phyloP scores from a whole-genome alignment of 2,797 vertebrate genomes.

The Mergus octosetaceus region DNA sequence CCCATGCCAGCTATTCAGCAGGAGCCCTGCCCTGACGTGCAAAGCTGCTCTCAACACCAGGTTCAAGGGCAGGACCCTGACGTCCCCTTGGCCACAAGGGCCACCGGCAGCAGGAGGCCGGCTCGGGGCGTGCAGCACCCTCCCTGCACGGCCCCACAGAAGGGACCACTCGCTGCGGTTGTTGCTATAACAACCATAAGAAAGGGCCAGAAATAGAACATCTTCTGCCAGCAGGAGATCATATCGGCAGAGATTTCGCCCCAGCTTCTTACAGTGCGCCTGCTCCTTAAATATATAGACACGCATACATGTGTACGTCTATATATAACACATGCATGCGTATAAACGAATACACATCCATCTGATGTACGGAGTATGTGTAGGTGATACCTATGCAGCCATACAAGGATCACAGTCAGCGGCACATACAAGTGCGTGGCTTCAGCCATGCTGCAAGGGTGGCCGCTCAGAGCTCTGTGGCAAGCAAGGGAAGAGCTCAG shows the following conservation, averaged over 20 bases:
- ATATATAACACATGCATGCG: not conserved
- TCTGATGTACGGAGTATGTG: too few relatives aligned
- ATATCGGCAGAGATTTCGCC: not conserved
- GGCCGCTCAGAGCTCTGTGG: not conserved
- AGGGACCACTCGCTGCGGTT: not conserved
- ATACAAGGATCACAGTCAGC: not conserved
- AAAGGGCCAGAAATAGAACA: slow-evolving; percentile 42
- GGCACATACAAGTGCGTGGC: not conserved
- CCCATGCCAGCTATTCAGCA: not conserved
- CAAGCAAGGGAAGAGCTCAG: not conserved
- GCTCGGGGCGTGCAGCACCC: not conserved
- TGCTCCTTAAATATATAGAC: not conserved
- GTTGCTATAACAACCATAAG: slow-evolving; percentile 57
- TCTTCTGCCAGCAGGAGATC: not conserved
- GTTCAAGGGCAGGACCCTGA: not conserved
- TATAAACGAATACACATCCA: not conserved
- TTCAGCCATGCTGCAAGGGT: not conserved
- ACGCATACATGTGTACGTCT: not conserved
- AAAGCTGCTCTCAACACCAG: fast-evolving
- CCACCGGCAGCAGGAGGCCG: not conserved
- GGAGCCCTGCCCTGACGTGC: not conserved
- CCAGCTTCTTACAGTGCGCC: not conserved
- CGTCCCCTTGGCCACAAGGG: not conserved
- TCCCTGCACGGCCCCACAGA: not conserved
- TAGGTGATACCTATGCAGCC: not conserved